phyloP scores from a whole-genome alignment of 2,797 vertebrate genomes.

The Xenops minutus region DNA sequence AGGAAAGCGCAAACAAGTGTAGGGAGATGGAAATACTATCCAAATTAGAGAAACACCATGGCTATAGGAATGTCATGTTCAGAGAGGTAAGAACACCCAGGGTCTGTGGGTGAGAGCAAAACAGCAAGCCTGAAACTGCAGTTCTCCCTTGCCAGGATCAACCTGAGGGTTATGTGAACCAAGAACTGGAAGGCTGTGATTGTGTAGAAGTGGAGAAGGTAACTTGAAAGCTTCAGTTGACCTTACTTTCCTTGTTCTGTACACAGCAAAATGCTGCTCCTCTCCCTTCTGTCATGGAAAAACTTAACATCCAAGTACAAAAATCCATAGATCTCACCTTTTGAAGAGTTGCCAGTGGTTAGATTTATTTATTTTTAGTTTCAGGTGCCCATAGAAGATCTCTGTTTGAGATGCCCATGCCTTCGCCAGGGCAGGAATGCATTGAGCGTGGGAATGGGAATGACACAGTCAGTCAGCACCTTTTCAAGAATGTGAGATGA shows the following conservation, averaged over 20 bases:
- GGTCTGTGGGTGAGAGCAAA: neutral
- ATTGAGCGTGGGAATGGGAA: neutral
- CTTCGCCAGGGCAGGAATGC: neutral
- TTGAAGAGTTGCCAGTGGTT: neutral
- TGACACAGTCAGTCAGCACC: accelerated
- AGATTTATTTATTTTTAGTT: neutral
- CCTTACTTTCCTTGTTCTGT: neutral
- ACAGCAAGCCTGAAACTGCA: neutral
- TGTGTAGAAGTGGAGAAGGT: neutral
- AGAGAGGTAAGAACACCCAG: neutral
- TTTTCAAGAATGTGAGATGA: accelerated
- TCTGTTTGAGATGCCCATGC: neutral
- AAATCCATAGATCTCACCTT: neutral
- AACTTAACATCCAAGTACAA: neutral
- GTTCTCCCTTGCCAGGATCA: neutral
- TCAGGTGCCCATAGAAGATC: neutral
- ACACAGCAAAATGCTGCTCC: neutral
- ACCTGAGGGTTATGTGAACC: neutral
- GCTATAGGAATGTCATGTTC: neutral
- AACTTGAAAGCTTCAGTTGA: neutral
- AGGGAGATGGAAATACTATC: neutral
- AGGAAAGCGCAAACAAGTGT: neutral
- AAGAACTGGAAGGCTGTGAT: neutral
- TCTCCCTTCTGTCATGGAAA: neutral
- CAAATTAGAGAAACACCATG: neutral